Evolutionary conservation across 2,797 vertebrate species (phyloP).

Genomic region (Cryptoblepharus egeriae): DNA sequence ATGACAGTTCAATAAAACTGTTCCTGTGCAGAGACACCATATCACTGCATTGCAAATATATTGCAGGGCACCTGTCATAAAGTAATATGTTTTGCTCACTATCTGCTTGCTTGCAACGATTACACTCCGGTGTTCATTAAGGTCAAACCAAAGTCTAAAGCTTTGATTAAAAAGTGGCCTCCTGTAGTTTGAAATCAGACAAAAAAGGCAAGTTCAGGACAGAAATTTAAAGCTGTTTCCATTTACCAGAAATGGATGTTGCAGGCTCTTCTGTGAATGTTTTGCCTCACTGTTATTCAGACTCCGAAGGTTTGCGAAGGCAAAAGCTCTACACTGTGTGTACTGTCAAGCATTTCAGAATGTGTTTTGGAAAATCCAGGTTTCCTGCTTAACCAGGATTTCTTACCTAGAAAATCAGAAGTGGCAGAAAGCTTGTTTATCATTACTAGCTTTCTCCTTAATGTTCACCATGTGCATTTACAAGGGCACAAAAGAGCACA

Average conservation of each 20-base stretch:
- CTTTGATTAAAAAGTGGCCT: background rate
- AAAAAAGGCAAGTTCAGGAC: constrained; percentile 9
- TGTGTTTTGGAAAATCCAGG: background rate
- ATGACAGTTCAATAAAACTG: constrained; percentile 52
- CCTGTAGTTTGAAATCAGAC: constrained; percentile 28
- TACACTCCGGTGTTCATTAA: constrained; percentile 51
- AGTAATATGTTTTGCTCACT: background rate
- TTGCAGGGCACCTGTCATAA: constrained; percentile 55
- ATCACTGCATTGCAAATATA: constrained; percentile 55
- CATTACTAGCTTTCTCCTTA: background rate
- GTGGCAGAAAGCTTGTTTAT: background rate
- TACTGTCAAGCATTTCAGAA: background rate
- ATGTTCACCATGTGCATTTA: background rate
- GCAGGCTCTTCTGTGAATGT: background rate
- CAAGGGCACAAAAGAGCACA: background rate
- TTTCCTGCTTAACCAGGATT: background rate
- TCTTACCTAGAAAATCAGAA: background rate
- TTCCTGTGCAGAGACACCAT: constrained; percentile 42
- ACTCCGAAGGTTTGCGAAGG: no score
- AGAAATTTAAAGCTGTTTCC: background rate
- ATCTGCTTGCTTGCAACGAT: constrained; percentile 13
- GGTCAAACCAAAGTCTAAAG: constrained; percentile 49
- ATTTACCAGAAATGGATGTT: background rate
- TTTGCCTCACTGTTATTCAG: background rate
- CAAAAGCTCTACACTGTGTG: background rate